Evolutionary conservation across 2,797 vertebrate genomes (phyloP).

Genomic region (Geotrypetes seraphini): DNA sequence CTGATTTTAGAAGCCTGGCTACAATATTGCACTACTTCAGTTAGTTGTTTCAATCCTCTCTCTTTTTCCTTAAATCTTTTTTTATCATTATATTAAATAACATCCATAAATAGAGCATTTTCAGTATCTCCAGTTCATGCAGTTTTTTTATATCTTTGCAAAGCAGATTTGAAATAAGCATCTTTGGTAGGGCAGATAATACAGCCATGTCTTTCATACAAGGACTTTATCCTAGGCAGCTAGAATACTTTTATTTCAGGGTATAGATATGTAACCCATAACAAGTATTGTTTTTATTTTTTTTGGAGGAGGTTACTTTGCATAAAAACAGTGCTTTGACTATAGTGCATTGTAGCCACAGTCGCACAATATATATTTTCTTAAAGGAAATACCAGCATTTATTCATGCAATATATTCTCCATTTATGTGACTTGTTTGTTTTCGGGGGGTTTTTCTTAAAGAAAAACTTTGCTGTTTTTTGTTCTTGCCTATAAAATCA

Average conservation of each 20-base stretch:
- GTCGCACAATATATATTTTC: conserved; percentile 98
- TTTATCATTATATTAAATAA: no score
- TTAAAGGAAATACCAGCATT: conserved; percentile 90
- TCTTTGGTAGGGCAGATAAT: no score
- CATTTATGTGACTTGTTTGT: conserved; percentile 89
- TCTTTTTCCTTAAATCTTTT: conserved; percentile 44
- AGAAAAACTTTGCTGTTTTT: conserved; percentile 71
- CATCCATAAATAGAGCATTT: conserved; percentile 42
- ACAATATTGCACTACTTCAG: conserved; percentile 60
- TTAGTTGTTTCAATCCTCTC: conserved; percentile 60
- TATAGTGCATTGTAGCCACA: conserved; percentile 91
- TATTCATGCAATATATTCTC: conserved; percentile 85
- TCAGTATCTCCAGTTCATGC: conserved; percentile 47
- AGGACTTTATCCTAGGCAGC: conserved; percentile 38
- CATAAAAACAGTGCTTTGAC: conserved; percentile 66
- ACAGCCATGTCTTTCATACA: conserved; percentile 24
- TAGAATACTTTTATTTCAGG: conserved; percentile 39
- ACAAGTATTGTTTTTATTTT: conserved; percentile 31
- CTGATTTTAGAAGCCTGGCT: conserved; percentile 69
- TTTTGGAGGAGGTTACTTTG: no score
- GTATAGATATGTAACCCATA: conserved; percentile 44
- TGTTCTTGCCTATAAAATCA: conserved; percentile 58
- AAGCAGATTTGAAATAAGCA: conserved; percentile 58
- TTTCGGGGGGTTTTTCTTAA: no score
- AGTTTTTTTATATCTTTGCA: conserved; percentile 46